Percentiles rank a stretch among this genome's conserved stretches.
These are phyloP conservation scores for Tanypteryx hageni DNA, from an alignment of 2,888 invertebrate genomes.

Conservation along the genomic window DNA sequence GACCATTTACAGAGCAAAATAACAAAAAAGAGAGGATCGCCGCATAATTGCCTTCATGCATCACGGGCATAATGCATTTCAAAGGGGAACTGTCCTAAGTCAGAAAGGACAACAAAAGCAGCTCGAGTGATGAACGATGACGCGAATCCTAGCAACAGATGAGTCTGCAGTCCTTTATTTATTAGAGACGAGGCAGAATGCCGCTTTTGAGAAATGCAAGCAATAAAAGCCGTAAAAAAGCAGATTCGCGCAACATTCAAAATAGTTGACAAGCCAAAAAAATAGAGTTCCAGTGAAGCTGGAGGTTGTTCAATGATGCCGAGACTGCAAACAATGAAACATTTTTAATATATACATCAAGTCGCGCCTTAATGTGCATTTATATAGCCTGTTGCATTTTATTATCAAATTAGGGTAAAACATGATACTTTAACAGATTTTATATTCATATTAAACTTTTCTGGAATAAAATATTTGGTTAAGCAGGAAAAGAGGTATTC, in stretches of 20 bases:
- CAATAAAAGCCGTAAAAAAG: neutral
- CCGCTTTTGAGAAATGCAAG: constrained; percentile 1
- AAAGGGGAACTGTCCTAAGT: neutral
- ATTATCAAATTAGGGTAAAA: too few relatives aligned
- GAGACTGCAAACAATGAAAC: neutral
- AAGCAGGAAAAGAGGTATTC: too few relatives aligned
- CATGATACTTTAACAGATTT: too few relatives aligned
- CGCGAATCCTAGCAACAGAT: constrained; percentile 22
- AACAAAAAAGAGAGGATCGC: neutral
- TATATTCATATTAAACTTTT: too few relatives aligned
- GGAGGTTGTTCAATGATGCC: neutral
- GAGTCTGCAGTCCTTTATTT: neutral
- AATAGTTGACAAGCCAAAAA: neutral
- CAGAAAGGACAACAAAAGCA: neutral
- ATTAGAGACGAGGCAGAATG: neutral
- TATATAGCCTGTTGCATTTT: too few relatives aligned
- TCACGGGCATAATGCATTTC: constrained; percentile 7
- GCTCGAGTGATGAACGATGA: neutral
- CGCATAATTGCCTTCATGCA: constrained; percentile 32
- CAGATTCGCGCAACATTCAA: neutral
- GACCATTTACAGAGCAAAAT: neutral
- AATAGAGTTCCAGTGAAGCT: neutral
- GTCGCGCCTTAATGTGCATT: neutral
- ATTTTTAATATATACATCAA: neutral
- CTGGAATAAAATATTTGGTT: too few relatives aligned